Conservation (phyloP, 2,888 invertebrate species). For the Apotomis capreana region DNA sequence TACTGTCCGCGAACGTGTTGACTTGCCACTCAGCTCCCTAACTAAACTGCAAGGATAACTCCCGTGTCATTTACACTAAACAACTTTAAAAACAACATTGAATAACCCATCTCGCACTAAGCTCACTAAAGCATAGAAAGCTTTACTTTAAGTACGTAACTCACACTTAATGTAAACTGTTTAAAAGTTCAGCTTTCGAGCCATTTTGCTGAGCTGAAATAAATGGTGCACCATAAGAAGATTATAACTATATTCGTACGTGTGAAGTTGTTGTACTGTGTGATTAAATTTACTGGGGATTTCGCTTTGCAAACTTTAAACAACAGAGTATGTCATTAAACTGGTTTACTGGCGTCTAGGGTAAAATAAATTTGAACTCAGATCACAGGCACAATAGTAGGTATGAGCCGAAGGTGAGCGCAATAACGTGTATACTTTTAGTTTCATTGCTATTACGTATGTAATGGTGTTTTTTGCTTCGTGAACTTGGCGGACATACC, state of each 20-base stretch:
- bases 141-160: slow-evolving; percentile 24
- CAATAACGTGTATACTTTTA: too few species aligned
- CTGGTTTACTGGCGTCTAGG: too few species aligned
- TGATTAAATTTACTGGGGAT: slow-evolving; percentile 18
- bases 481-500: too few species aligned
- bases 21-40: too few species aligned
- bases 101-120: background rate
- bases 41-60: too few species aligned
- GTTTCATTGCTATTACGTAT: too few species aligned
- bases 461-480: too few species aligned
- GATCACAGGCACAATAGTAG: too few species aligned
- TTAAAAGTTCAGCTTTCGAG: slow-evolving; percentile 36
- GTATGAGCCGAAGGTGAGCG: too few species aligned
- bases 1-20: too few species aligned
- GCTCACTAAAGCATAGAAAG: slow-evolving; percentile 15
- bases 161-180: slow-evolving; percentile 34
- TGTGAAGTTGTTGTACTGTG: slow-evolving; percentile 10
- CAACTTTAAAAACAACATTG: background rate
- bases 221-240: slow-evolving; percentile 31
- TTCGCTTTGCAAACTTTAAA: slow-evolving; percentile 3
- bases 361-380: background rate
- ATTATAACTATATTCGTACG: slow-evolving; percentile 27
- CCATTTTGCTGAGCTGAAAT: slow-evolving; percentile 33
- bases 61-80: too few species aligned
- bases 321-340: background rate